These are phyloP conservation scores for Drosophila gaucha DNA, from an alignment of 2,888 invertebrate genomes.

Conservation along the genomic window DNA sequence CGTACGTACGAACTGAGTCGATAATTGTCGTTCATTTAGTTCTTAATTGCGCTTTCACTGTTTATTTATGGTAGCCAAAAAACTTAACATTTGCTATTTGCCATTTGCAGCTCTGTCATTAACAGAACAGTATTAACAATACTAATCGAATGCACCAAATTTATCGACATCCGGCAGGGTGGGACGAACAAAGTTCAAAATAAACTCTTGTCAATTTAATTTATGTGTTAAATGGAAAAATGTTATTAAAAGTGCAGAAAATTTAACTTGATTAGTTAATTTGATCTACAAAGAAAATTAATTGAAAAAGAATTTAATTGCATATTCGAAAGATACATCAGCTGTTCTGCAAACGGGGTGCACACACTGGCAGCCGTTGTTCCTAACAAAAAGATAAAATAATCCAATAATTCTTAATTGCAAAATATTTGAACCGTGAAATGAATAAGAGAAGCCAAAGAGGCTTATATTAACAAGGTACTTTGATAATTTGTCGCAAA, in stretches of 20 bases:
- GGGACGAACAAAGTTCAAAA: not conserved
- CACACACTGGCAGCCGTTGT: slow-evolving; percentile 36
- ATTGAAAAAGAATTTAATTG: not conserved
- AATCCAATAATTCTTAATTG: slow-evolving; percentile 40
- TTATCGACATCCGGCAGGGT: slow-evolving; percentile 8
- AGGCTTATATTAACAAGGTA: not conserved
- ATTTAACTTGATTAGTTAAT: not conserved
- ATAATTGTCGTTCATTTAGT: slow-evolving; percentile 25
- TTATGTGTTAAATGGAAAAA: not conserved
- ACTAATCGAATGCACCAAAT: slow-evolving; percentile 7
- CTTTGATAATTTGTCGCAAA: not conserved
- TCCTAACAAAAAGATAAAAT: slow-evolving; percentile 28
- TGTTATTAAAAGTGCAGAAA: not conserved
- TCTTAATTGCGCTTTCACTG: slow-evolving; percentile 9
- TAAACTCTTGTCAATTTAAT: not conserved
- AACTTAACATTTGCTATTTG: slow-evolving; percentile 3
- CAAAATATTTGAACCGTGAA: slow-evolving; percentile 14
- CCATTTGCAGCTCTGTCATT: not conserved
- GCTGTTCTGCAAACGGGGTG: slow-evolving; percentile 27
- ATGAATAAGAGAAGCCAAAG: not conserved
- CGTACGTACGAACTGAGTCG: slow-evolving; percentile 21
- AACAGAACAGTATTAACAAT: slow-evolving; percentile 2
- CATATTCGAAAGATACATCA: slow-evolving; percentile 9
- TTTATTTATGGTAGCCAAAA: slow-evolving; percentile 7
- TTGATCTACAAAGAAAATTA: too few relatives aligned